Base-by-base conservation (phyloP, 2,888 invertebrate genomes). In the Lordiphosa fenestrarum region DNA sequence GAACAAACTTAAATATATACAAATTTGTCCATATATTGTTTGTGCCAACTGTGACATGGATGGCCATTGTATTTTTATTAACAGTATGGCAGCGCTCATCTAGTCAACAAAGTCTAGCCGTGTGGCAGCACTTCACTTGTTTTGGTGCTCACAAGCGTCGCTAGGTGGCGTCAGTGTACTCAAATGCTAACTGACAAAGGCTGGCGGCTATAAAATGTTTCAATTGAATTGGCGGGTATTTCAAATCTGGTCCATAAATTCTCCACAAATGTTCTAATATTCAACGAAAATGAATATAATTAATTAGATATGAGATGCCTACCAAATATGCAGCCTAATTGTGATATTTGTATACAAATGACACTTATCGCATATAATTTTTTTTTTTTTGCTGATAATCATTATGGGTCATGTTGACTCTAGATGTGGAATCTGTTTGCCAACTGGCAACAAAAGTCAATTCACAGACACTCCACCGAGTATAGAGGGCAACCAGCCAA, bases 401-500 rank as follows among this genome's bases (percentile, higher is more conserved):
- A 76, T 73, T 74, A 44, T 33, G 74, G 60, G 55, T 63, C 73
- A 49, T 75, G 76, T 84, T 86, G 81, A 75, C 73, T 81, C 72
- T 69, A 67, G 73, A 71, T 77, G 75, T 69, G 70, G 73, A 74
- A 73, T 73, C 70, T 77, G 64, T 73, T 73, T 68, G 78, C 60
- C 73, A 78, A 73, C 69, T 85, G 84, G 75, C 84, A 84, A 74
- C 74, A 71, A 76, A 82, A 86, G 84, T 86, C 83, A 85, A 74
- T 83, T 70, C 81, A 59, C 71, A 73, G 49, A 61, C 61, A 66
- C 49, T 61, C 39, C 48, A 37, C 38, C 42, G 30, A 30, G 9
- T 30, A 30, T 9, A 30, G 30, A 51, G 62, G 62, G 69, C 61
- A 69, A 42, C 56, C 49, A 71, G 68, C 71, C 63, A 77, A 69